These are phyloP conservation scores for Dicrurus megarhynchus DNA, from an alignment of 2,113 vertebrate species.

Conservation along the genomic window DNA sequence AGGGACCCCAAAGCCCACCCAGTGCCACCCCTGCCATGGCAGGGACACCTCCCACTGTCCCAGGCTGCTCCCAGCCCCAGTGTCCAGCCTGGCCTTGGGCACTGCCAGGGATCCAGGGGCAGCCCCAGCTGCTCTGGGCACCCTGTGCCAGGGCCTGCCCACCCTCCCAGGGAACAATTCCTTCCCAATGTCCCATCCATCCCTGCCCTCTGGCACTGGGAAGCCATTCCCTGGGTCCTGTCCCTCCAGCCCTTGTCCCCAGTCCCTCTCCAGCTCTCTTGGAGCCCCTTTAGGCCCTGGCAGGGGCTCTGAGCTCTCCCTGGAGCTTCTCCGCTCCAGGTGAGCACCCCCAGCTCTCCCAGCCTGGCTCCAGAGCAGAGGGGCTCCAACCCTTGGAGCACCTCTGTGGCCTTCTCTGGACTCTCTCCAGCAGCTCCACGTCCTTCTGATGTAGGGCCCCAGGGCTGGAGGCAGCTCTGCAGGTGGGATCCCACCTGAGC, in stretches of 20 bases:
- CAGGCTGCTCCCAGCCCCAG: neutral
- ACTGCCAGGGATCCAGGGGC: neutral
- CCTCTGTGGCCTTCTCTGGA: accelerated
- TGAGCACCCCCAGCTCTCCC: neutral
- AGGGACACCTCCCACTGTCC: neutral
- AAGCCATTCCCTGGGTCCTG: neutral
- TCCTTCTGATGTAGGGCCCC: neutral
- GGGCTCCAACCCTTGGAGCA: neutral
- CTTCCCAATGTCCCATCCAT: neutral
- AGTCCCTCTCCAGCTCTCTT: neutral
- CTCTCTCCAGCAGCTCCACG: neutral
- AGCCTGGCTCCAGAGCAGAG: neutral
- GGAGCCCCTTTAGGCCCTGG: neutral
- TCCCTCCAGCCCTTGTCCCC: neutral
- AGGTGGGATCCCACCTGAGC: neutral
- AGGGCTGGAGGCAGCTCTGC: neutral
- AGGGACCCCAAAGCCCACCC: accelerated
- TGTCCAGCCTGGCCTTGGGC: neutral
- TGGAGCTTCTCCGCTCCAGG: neutral
- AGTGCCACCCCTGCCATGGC: neutral
- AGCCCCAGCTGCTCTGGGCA: neutral
- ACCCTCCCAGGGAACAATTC: neutral
- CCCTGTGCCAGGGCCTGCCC: neutral
- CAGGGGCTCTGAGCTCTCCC: neutral
- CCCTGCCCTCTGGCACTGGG: neutral